Base-by-base conservation (phyloP, 1,140 invertebrate genomes). In the Megalopta genalis region DNA sequence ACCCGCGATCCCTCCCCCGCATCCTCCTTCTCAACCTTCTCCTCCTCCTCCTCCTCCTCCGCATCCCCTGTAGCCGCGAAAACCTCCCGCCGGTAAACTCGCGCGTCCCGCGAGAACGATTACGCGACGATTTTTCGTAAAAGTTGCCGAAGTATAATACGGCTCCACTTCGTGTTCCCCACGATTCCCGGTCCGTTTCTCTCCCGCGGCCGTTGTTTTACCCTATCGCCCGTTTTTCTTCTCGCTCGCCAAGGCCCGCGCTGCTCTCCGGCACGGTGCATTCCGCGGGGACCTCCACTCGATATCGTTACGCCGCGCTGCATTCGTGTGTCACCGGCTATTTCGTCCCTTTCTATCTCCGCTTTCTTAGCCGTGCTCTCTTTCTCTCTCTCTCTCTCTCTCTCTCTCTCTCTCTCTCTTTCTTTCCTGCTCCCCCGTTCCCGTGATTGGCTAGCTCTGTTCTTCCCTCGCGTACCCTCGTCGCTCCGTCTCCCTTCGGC, bases 231-330 rank as follows among this genome's bases (percentile, higher is more conserved):
- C 39, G 32, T 80, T 57, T 66, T 57, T 66, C 46, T n/a, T 7
- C 68, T 64, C 66, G 64, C 63, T 59, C 71, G 9, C 42, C 49
- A 23, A 14, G 16, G 39, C 77, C 66, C 74, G 60, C n/a, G 46
- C 46, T 49, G 46, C 46, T 54, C 46, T 54, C 75, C 77, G 65
- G 76, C 73, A 57, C 77, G 69, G 74, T 80, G 80, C 86, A 86
- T 88, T 84, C 86, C 81, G 78, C 66, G 77, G 62, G 72, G 83
- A 77, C 81, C 80, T 80, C 77, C 77, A 80, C 68, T 59, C 81
- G 84, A 78, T 77, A 86, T 86, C 85, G 85, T 83, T 77, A 85
- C 83, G 80, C 77, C 52, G 77, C 72, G 81, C 70, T 82, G 80
- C 84, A 67, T 77, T 71, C 67, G 72, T 82, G 82, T 81, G 85